A percentile compares a stretch with the other conserved stretches of the same genome.
Evolutionary conservation across 2,113 vertebrate species (phyloP).

Genomic region (Lepus europaeus): DNA sequence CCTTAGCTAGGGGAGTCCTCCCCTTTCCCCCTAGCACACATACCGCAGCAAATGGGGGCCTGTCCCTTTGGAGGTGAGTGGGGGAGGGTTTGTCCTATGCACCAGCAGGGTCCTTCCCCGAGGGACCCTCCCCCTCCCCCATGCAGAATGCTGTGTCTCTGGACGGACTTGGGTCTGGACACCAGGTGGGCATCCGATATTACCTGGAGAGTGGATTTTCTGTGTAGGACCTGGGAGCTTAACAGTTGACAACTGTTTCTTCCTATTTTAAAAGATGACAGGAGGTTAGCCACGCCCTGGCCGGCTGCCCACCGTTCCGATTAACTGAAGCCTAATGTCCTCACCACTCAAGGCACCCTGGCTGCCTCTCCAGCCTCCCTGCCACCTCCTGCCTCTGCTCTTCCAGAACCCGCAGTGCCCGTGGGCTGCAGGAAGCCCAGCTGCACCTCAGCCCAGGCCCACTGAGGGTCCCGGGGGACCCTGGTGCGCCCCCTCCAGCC

Average conservation of each 20-base stretch:
- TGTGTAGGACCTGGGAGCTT: too few relatives aligned
- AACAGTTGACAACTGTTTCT: neutral
- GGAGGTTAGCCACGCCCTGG: neutral
- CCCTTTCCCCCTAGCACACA: neutral
- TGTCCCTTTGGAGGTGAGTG: neutral
- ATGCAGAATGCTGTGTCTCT: neutral
- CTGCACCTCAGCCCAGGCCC: neutral
- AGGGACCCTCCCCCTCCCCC: neutral
- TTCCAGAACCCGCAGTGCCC: neutral
- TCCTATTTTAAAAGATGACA: neutral
- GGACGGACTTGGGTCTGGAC: conserved; percentile 3
- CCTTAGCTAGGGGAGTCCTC: neutral
- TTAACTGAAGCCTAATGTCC: neutral
- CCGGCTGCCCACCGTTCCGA: neutral
- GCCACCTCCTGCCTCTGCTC: neutral
- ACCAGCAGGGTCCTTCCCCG: neutral
- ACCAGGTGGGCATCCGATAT: neutral
- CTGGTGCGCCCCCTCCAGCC: neutral
- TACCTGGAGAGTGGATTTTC: too few relatives aligned
- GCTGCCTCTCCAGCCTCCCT: neutral
- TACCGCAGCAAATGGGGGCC: neutral
- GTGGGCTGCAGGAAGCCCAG: fast-evolving
- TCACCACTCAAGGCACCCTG: neutral
- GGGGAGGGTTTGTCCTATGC: too few relatives aligned
- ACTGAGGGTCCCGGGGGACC: neutral